Evolutionary conservation across 2,113 vertebrate genomes (phyloP).

Genomic region (Chauna torquata): DNA sequence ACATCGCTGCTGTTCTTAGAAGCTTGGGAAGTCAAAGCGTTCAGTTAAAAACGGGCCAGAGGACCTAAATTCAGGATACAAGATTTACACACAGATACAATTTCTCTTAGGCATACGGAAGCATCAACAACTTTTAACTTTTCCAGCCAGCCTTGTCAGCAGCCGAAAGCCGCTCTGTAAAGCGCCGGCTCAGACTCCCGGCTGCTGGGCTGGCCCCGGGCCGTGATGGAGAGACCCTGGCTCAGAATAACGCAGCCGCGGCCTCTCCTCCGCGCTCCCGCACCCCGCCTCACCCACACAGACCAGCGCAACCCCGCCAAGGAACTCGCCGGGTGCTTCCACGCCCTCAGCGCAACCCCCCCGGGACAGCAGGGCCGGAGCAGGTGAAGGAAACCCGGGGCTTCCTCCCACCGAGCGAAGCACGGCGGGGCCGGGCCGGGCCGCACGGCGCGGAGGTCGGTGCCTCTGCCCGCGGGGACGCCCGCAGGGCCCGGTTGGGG

Average conservation of each 20-base stretch:
- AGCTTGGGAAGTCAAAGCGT: background rate
- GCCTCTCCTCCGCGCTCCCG: background rate
- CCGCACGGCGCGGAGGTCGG: too few species aligned
- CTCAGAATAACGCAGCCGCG: rapidly evolving
- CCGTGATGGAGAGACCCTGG: background rate
- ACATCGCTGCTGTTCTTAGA: rapidly evolving
- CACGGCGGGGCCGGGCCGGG: too few species aligned
- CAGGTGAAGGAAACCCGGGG: rapidly evolving
- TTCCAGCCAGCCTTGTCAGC: background rate
- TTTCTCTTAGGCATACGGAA: background rate
- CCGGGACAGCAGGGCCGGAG: too few species aligned
- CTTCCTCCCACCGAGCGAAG: background rate
- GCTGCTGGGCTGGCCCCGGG: background rate
- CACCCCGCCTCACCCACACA: background rate
- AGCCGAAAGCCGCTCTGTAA: rapidly evolving
- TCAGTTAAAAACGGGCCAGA: background rate
- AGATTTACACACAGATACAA: rapidly evolving
- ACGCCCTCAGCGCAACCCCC: too few species aligned
- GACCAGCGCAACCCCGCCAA: background rate
- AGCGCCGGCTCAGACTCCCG: background rate
- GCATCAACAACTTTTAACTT: background rate
- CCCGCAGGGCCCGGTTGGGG: background rate
- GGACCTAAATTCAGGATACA: background rate
- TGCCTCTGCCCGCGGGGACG: too few species aligned
- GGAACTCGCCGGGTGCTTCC: rapidly evolving